These are phyloP conservation scores for Peucedramus taeniatus DNA, from an alignment of 2,113 vertebrate genomes.

Conservation along the genomic window DNA sequence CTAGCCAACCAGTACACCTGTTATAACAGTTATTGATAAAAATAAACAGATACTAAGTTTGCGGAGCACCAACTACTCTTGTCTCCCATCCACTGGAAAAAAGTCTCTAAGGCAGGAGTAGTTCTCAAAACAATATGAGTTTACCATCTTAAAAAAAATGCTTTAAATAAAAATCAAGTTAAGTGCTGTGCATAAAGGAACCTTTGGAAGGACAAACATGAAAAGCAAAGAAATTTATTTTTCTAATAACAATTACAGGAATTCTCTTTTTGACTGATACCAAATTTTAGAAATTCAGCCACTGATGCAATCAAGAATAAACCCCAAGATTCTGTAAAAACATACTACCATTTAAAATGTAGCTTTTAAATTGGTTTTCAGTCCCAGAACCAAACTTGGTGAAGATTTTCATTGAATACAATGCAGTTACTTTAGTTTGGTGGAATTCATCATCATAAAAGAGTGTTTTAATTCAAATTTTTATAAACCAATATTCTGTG, in stretches of 20 bases:
- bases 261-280: not conserved
- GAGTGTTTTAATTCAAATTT: not conserved
- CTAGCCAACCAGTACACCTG: not conserved
- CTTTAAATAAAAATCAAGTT: not conserved
- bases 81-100: not conserved
- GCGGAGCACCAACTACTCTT: not conserved
- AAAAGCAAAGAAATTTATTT: not conserved
- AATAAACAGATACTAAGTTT: not conserved
- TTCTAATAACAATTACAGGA: not conserved
- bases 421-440: not conserved
- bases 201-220: not conserved
- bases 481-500: not conserved
- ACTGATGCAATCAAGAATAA: not conserved
- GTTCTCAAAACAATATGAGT: not conserved
- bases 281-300: not conserved
- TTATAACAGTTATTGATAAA: fast-evolving
- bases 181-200: not conserved
- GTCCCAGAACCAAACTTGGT: not conserved
- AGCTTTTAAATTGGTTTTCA: not conserved
- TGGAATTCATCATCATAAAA: not conserved
- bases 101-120: not conserved
- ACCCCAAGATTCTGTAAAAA: not conserved
- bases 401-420: not conserved
- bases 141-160: not conserved
- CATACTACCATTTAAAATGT: not conserved